Base-by-base conservation (phyloP, 2,888 invertebrate genomes). In the Orchesellides sinensis region DNA sequence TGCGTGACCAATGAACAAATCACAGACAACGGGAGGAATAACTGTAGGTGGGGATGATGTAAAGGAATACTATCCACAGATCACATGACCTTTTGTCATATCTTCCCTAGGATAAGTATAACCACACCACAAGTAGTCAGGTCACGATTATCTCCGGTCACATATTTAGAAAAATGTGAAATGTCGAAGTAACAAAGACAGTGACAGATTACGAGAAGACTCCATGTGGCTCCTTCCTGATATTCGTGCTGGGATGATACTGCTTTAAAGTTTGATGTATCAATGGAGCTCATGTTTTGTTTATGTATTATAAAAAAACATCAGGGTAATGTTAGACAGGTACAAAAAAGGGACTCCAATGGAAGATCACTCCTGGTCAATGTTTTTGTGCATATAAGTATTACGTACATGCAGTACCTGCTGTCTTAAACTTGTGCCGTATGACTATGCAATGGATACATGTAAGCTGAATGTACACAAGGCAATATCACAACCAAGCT, bases 181-280 rank as follows among this genome's bases (percentile, higher is more conserved):
- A 80, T 73, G 73, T 80, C 72, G 72, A 72, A 80, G 80, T 54
- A 80, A 80, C 73, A 80, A 80, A 80, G 80, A 80, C 80, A 80
- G 80, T 80, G 80, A 80, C 80, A 80, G 73, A 80, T 80, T 80
- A 59, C 80, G 47, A 23, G 80, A 80, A 73, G 80, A 59, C 80
- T 80, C 59, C 80, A 80, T 56, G 80, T 32, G 52, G 80, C 32
- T 80, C 54, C 72, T 72, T 56, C 72, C 80, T 56, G 47, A 72
- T 65, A 45, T 54, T 66, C 73, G 69, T 73, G 80, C 80, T 80
- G 80, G 14, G 79, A 35, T 72, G 29, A 66, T 66, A 74, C 65
- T 56, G 32, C 23, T 69, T 52, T 19, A 4, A 65, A 27, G 10
- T 73, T 80, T 73, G 73, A 80, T 73, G 68, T 73, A 73, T 80